Percentiles rank a stretch among this genome's conserved stretches.
Evolutionary conservation across 2,888 invertebrate species (phyloP).

Genomic region (Lasioglossum villosulum): DNA sequence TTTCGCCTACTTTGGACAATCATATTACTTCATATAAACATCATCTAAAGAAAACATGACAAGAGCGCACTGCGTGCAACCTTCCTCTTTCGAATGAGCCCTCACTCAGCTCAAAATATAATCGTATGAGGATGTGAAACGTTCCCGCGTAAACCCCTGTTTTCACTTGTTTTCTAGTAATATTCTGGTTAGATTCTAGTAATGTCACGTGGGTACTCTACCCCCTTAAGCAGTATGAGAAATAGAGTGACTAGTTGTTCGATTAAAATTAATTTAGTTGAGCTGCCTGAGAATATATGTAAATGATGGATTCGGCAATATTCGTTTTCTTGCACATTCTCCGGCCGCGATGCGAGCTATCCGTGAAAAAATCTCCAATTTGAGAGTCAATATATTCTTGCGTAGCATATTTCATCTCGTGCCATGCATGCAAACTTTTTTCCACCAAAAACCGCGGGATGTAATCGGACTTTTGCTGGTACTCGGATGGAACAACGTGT

Average conservation of each 20-base stretch:
- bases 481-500: background rate
- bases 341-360: background rate
- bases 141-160: too few species aligned
- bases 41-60: too few species aligned
- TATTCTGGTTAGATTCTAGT: too few species aligned
- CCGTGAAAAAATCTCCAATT: slow-evolving; percentile 10
- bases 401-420: background rate
- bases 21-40: too few species aligned
- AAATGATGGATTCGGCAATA: background rate
- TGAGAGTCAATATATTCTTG: background rate
- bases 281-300: background rate
- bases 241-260: background rate
- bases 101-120: too few species aligned
- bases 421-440: background rate
- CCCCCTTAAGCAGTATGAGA: background rate
- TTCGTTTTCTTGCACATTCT: background rate
- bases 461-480: slow-evolving; percentile 11
- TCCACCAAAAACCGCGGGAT: background rate
- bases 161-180: too few species aligned
- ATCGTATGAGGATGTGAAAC: too few species aligned
- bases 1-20: too few species aligned
- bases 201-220: too few species aligned
- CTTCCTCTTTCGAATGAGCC: too few species aligned
- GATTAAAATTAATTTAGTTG: too few species aligned
- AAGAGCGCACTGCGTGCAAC: too few species aligned